phyloP scores from a whole-genome alignment of 30 jellyfish, hydroid and myxozoan genomes.

The Hydractinia echinata region DNA sequence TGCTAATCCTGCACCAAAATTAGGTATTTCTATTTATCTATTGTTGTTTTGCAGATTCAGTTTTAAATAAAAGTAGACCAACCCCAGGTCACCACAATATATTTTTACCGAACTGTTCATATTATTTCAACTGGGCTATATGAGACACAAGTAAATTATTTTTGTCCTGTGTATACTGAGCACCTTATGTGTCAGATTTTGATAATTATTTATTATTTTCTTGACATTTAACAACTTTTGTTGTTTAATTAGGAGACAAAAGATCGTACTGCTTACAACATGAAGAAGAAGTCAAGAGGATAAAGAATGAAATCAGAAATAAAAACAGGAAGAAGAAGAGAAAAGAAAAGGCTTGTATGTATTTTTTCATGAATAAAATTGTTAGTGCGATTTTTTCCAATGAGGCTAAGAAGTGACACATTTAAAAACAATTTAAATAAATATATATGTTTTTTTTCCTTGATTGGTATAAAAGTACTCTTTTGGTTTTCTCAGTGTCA shows the following conservation, averaged over 20 bases:
- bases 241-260: not conserved
- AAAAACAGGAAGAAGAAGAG: conserved; percentile 5
- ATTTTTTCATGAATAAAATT: no score
- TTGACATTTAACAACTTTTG: not conserved
- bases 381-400: no score
- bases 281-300: not conserved
- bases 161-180: not conserved
- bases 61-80: no score
- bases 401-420: no score
- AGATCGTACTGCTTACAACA: conserved; percentile 7
- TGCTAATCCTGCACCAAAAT: conserved; percentile 90
- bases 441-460: no score
- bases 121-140: not conserved
- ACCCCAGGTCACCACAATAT: no score
- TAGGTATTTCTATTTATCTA: conserved; percentile 10
- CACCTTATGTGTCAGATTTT: no score
- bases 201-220: not conserved
- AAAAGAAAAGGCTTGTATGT: not conserved
- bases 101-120: not conserved
- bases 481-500: no score
- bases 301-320: not conserved
- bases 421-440: no score
- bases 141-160: not conserved
- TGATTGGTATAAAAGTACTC: no score
- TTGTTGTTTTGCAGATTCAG: no score